Evolutionary conservation across 2,797 vertebrate species (phyloP), one percentile per base, ranked within the genome.

Genomic region (Lepilemur septentrionalis): DNA sequence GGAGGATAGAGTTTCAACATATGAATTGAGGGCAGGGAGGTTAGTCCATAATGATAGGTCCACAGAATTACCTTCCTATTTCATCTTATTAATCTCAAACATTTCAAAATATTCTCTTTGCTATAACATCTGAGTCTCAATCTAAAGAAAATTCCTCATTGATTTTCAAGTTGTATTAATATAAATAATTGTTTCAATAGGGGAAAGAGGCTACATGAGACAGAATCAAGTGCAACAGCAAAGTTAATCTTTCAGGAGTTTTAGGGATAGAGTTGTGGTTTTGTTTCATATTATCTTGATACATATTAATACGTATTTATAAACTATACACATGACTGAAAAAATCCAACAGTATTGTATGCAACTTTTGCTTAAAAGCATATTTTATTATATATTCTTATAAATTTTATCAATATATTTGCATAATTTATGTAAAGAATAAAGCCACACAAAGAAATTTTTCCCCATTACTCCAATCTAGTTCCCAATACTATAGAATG

Each of bases 71-170:
- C n/a, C 8, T 50, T 52, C 41, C 6, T 20, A 23, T 23, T 65
- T 94, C 46, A 48, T 50, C 35, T 78, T n/a, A 38, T 82, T 81
- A 73, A 67, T 73, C 28, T 69, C 14, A 32, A 82, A 7, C 65
- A 35, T 32, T 84, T 92, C 9, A 86, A 78, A 95, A 90, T 70
- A 92, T 50, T 94, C 22, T 82, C 52, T 89, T 70, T 76, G 38
- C 18, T 86, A 10, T 43, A 35, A 79, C 35, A 52, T 81, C 7
- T 73, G 63, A 72, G 22, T 43, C 28, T 80, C 50, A 85, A 72
- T 13, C 4, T 69, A 65, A 94, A 75, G 48, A 59, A 67, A 0
- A 30, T 79, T 88, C 10, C 38, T 78, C 25, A 15, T 8, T 93
- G 32, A 73, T 28, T 73, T 90, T 61, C 5, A 89, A 76, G 38